Conservation (phyloP, 2,888 invertebrate species). For the Torymus auratus region DNA sequence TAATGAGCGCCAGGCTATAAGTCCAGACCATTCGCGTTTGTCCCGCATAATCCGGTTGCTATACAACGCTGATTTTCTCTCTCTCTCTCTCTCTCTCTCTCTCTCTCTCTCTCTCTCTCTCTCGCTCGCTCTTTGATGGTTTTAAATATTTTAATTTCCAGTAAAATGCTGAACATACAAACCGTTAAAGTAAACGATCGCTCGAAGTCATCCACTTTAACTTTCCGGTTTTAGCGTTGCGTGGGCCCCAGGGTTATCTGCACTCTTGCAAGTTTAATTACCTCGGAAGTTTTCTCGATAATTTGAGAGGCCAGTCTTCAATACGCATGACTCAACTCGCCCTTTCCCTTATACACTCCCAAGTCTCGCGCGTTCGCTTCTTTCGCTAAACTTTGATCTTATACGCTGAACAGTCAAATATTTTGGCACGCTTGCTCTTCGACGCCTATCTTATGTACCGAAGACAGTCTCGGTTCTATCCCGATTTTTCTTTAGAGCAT, state of each 20-base stretch:
- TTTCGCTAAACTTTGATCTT: slow-evolving; percentile 50
- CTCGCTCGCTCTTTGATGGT: not conserved
- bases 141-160: slow-evolving; percentile 53
- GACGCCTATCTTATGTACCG: not conserved
- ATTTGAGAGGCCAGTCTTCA: slow-evolving; percentile 68
- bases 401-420: slow-evolving; percentile 40
- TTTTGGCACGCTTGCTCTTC: not conserved
- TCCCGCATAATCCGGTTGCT: too few relatives aligned
- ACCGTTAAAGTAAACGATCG: slow-evolving; percentile 54
- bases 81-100: too few relatives aligned
- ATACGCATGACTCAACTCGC: slow-evolving; percentile 67
- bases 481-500: not conserved
- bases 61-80: too few relatives aligned
- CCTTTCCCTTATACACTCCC: slow-evolving; percentile 29
- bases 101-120: too few relatives aligned
- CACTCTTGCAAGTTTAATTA: slow-evolving; percentile 73
- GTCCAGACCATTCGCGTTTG: too few relatives aligned
- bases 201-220: slow-evolving; percentile 71
- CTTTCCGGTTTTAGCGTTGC: slow-evolving; percentile 68
- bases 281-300: slow-evolving; percentile 73
- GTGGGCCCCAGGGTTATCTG: slow-evolving; percentile 68
- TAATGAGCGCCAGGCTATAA: too few relatives aligned
- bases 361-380: slow-evolving; percentile 55
- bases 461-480: not conserved
- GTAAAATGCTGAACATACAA: slow-evolving; percentile 27